These are phyloP conservation scores for Ctenicera cuprea DNA, from an alignment of 2,888 invertebrate species.

Conservation along the genomic window DNA sequence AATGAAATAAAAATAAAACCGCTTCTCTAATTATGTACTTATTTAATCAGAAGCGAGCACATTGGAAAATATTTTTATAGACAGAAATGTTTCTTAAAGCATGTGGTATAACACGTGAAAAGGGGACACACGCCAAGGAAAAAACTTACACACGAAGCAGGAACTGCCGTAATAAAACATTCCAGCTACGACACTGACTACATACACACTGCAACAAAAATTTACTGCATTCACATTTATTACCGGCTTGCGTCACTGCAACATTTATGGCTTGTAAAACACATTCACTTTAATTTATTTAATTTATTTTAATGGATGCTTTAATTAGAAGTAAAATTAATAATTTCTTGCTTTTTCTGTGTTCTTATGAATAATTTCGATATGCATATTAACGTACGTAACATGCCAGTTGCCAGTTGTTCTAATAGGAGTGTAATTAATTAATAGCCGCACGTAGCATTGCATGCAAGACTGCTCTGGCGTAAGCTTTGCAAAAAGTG, in stretches of 20 bases:
- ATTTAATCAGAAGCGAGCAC: no score
- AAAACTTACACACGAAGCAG: conserved; percentile 22
- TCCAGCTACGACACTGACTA: conserved; percentile 28
- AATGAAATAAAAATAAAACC: no score
- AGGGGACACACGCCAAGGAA: neutral
- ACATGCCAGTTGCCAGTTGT: conserved; percentile 5
- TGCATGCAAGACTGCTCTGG: conserved; percentile 19
- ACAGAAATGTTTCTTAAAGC: neutral
- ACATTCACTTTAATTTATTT: conserved; percentile 25
- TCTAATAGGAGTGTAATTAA: neutral
- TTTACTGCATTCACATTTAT: conserved; percentile 31
- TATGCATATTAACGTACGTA: conserved; percentile 3
- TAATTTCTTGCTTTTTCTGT: conserved; percentile 25
- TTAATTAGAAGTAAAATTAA: conserved; percentile 32
- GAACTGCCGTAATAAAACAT: conserved; percentile 20
- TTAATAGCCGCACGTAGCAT: neutral
- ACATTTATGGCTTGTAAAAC: conserved; percentile 28
- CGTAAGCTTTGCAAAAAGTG: neutral
- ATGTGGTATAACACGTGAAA: conserved; percentile 3
- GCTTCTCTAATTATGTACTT: no score
- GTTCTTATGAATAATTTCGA: conserved; percentile 14
- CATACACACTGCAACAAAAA: conserved; percentile 22
- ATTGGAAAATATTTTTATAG: no score
- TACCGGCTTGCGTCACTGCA: conserved; percentile 30
- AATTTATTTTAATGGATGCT: conserved; percentile 34